Evolutionary conservation across 30 jellyfish, hydroid and myxozoan species (phyloP), one percentile per base, ranked within the genome.

Genomic region (Hydractinia echinata): DNA sequence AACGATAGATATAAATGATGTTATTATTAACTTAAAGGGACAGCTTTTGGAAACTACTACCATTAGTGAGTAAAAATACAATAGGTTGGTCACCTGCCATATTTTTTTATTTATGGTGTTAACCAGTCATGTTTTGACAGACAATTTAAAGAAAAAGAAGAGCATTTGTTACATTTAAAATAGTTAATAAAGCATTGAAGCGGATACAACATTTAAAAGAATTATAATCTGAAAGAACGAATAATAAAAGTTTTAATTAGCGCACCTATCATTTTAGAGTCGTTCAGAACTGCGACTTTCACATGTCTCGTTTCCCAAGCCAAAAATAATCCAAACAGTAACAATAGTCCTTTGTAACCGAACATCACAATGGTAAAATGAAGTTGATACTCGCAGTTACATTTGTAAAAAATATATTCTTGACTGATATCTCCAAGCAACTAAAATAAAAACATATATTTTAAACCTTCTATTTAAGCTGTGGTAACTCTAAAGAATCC

Each of bases 231-330:
- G 44, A 30, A 30, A 30, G 44, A 30, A 30, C 2, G 2, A 30
- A 30, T 30, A 30, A 30, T 30, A 30, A 30, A 30, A 30, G 44
- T 1, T 30, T 30, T 2, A 1, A 30, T 30, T 30, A 30, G 44
- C 69, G 19, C 15, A 58, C 81, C 84, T 76, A 89, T 89, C 85
- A 62, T 81, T 74, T 84, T 83, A 30, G 96, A 89, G 53, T 89
- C 96, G 66, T 89, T 89, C 82, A 89, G 66, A 18, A 90, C 96
- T 73, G 89, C 85, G 19, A 89, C 96, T 81, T 89, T 87, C 66
- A 89, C 96, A 16, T 89, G 51, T 51, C 96, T 49, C 4, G 96
- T 89, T 51, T 89, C 96, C 96, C 96, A 89, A 8, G 96, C 96
- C 44, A 89, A 78, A 61, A 89, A 89, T 68, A 89, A 76, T n/a